Evolutionary conservation across 2,113 vertebrate species (phyloP).

Genomic region (Embiotoca jacksoni): DNA sequence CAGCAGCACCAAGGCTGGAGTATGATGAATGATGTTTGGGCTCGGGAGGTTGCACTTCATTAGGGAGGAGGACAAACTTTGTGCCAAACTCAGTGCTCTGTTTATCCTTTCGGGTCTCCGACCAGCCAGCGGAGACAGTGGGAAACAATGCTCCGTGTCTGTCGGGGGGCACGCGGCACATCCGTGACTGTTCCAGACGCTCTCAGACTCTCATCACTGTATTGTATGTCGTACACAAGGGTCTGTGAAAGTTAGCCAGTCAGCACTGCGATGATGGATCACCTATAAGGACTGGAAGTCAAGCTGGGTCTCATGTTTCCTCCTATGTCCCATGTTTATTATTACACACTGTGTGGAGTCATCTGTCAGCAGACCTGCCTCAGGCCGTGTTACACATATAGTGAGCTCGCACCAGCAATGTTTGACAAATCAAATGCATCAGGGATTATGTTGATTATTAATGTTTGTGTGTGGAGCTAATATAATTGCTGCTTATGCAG

Average conservation of each 20-base stretch:
- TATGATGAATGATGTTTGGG: slow-evolving; percentile 76
- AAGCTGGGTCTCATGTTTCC: slow-evolving; percentile 60
- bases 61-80: slow-evolving; percentile 73
- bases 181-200: slow-evolving; percentile 29
- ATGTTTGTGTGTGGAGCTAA: slow-evolving; percentile 12
- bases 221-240: slow-evolving; percentile 43
- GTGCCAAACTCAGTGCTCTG: slow-evolving; percentile 71
- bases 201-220: slow-evolving; percentile 27
- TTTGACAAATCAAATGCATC: slow-evolving; percentile 43
- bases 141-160: slow-evolving; percentile 68
- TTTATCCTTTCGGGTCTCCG: slow-evolving; percentile 74
- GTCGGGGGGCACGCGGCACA: slow-evolving; percentile 12
- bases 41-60: slow-evolving; percentile 74
- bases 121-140: slow-evolving; percentile 53
- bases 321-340: slow-evolving; percentile 69
- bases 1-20: slow-evolving; percentile 27
- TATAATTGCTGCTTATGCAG: slow-evolving; percentile 2
- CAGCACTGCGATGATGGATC: slow-evolving; percentile 70
- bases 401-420: neutral
- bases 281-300: slow-evolving; percentile 63
- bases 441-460: slow-evolving; percentile 43
- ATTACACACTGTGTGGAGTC: slow-evolving; percentile 57
- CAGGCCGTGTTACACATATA: slow-evolving; percentile 25
- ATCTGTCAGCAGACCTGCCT: slow-evolving; percentile 60
- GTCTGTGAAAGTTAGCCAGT: slow-evolving; percentile 61